Evolutionary conservation across 2,888 invertebrate species (phyloP), one percentile per base, ranked within the genome.

Genomic region (Liodrosophila aerea): DNA sequence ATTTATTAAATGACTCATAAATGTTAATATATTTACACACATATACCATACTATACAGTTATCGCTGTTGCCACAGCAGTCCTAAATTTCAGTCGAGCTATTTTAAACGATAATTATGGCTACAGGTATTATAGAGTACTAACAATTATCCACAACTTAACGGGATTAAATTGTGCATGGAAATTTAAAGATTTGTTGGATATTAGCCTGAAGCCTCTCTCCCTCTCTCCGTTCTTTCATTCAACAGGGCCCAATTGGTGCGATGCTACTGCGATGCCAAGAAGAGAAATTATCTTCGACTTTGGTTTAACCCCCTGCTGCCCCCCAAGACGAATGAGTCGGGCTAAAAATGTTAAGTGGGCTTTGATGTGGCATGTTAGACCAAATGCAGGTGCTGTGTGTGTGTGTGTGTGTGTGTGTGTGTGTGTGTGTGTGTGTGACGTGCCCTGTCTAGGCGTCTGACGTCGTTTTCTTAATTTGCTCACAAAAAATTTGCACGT

Each of bases 1-100:
- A 82, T 82, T 82, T 78, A 78, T 78, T 85, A 77, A 78, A 85
- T 57, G 49, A 60, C 78, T 85, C 75, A 82, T 82, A 85, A 85
- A 78, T 78, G 65, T 84, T 85, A 78, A 78, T 82, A 72, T 59
- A 59, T 47, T 56, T 49, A 60, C 69, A 59, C 59, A 61, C 16
- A 44, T 41, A 57, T 22, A 39, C 18, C 22, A 11, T 7, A 11
- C 11, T n/a, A 22, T 22, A 22, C 22, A 22, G 44, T 46, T 51
- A 50, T 43, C 39, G 39, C 45, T 40, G 34, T 30, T 33, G 29
- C 44, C 18, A 40, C 13, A 36, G 34, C 59, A 11, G 9, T 30
- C n/a, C 22, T 22, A 22, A 22, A 22, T 22, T n/a, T n/a, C n/a
- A n/a, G n/a, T n/a, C n/a, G n/a, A n/a, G n/a, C n/a, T n/a, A n/a